Evolutionary conservation across 2,888 invertebrate genomes (phyloP).

Genomic region (Lysandra bellargus): DNA sequence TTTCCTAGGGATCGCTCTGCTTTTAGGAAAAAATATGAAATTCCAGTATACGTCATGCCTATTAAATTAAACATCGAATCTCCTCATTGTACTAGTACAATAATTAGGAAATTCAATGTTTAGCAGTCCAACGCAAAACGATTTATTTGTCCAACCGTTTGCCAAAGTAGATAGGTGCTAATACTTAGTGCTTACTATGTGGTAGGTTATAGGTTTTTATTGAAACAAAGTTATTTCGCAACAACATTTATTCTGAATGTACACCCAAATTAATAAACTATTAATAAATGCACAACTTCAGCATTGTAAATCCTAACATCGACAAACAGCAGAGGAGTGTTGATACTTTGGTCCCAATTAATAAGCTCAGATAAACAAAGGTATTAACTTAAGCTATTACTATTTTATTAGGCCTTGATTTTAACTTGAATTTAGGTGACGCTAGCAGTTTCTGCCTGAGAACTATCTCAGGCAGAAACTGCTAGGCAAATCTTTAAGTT

Average conservation of each 20-base stretch:
- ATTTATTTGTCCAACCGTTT: too few relatives aligned
- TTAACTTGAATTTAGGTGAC: not conserved
- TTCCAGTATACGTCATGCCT: too few relatives aligned
- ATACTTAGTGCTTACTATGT: too few relatives aligned
- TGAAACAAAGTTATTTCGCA: slow-evolving; percentile 49
- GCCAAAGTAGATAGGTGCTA: not conserved
- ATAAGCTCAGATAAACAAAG: slow-evolving; percentile 48
- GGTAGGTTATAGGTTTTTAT: not conserved
- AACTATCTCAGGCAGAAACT: too few relatives aligned
- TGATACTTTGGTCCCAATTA: slow-evolving; percentile 66
- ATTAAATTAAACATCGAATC: too few relatives aligned
- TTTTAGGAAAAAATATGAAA: too few relatives aligned
- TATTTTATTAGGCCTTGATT: slow-evolving; percentile 6
- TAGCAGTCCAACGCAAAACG: too few relatives aligned
- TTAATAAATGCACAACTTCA: slow-evolving; percentile 81
- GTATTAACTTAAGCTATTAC: slow-evolving; percentile 1
- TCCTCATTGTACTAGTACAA: too few relatives aligned
- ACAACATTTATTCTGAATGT: slow-evolving; percentile 79
- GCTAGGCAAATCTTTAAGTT: not conserved
- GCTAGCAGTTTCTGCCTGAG: not conserved
- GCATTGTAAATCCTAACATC: slow-evolving; percentile 66
- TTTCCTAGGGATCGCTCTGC: too few relatives aligned
- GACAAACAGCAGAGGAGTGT: slow-evolving; percentile 37
- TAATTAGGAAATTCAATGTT: too few relatives aligned
- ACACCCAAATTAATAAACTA: slow-evolving; percentile 70